Conservation (phyloP, 2,888 invertebrate genomes). For the Epinotia nisella region DNA sequence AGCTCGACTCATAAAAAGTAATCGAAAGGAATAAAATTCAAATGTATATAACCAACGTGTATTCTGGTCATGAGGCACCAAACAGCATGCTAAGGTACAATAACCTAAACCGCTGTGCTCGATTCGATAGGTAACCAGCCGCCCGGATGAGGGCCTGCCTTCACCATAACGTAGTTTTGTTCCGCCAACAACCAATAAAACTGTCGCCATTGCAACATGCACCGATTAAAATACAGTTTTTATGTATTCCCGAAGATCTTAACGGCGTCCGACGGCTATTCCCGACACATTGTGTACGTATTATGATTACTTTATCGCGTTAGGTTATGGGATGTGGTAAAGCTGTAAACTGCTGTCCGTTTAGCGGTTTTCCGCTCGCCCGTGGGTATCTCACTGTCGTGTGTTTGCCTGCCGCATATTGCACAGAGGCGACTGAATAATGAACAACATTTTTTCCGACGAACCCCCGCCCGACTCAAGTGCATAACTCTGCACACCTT, state of each 20-base stretch:
- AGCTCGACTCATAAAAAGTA: slow-evolving; percentile 38
- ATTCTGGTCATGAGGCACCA: slow-evolving; percentile 24
- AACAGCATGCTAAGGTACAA: slow-evolving; percentile 23
- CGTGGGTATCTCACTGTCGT: slow-evolving; percentile 46
- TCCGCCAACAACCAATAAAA: slow-evolving; percentile 69
- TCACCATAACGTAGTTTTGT: slow-evolving; percentile 58
- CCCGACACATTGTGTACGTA: slow-evolving; percentile 61
- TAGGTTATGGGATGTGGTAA: slow-evolving; percentile 72
- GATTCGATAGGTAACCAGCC: not conserved
- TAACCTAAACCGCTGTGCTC: slow-evolving; percentile 11
- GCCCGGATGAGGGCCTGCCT: slow-evolving; percentile 46
- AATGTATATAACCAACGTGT: slow-evolving; percentile 24
- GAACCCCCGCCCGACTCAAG: slow-evolving; percentile 59
- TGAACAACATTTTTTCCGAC: slow-evolving; percentile 60
- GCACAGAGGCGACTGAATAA: slow-evolving; percentile 56
- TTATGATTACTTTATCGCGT: slow-evolving; percentile 71
- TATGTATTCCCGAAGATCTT: slow-evolving; percentile 61
- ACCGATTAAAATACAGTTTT: slow-evolving; percentile 61
- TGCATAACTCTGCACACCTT: slow-evolving; percentile 68
- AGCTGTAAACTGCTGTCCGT: slow-evolving; percentile 71
- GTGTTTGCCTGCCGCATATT: slow-evolving; percentile 44
- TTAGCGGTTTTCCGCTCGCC: slow-evolving; percentile 68
- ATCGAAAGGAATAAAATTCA: slow-evolving; percentile 41
- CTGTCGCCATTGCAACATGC: slow-evolving; percentile 70
- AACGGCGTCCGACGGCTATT: slow-evolving; percentile 63